phyloP scores from a whole-genome alignment of 2,113 vertebrate species.

The Microtus richardsoni region DNA sequence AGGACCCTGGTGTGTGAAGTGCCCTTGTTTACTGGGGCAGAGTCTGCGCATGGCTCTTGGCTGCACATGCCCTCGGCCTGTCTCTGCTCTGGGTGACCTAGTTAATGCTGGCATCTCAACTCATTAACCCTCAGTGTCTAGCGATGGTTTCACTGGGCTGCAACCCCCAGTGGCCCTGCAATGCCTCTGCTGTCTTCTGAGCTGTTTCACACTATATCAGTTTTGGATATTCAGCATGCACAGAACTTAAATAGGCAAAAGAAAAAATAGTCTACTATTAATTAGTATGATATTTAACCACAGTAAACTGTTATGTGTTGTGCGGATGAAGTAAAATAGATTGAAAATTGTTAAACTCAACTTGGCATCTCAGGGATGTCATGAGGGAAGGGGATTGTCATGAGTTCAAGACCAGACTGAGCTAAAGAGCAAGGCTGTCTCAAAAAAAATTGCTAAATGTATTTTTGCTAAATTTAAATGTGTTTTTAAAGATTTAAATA shows the following conservation, averaged over 20 bases:
- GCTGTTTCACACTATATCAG: conserved; percentile 28
- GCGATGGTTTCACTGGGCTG: conserved; percentile 4
- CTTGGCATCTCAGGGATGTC: background rate
- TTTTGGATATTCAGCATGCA: conserved; percentile 29
- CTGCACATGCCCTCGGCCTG: conserved; percentile 46
- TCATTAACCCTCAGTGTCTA: conserved; percentile 63
- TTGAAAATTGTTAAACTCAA: conserved; percentile 7
- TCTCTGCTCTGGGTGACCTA: conserved; percentile 76
- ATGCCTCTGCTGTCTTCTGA: conserved; percentile 38
- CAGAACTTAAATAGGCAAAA: background rate
- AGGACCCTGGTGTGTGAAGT: conserved; percentile 28
- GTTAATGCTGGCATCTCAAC: conserved; percentile 72
- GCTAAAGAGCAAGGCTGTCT: background rate
- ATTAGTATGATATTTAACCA: conserved; percentile 18
- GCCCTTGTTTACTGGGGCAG: conserved; percentile 55
- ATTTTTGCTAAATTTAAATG: conserved; percentile 25
- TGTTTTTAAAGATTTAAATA: background rate
- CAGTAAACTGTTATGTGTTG: background rate
- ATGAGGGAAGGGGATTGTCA: background rate
- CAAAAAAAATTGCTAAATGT: background rate
- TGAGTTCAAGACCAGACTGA: background rate
- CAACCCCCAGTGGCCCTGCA: conserved; percentile 39
- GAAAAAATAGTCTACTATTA: background rate
- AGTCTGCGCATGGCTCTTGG: conserved; percentile 53
- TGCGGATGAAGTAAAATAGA: background rate